Evolutionary conservation across 1,140 invertebrate species (phyloP), one percentile per base, ranked within the genome.

Genomic region (Akabosia matsudoensis): DNA sequence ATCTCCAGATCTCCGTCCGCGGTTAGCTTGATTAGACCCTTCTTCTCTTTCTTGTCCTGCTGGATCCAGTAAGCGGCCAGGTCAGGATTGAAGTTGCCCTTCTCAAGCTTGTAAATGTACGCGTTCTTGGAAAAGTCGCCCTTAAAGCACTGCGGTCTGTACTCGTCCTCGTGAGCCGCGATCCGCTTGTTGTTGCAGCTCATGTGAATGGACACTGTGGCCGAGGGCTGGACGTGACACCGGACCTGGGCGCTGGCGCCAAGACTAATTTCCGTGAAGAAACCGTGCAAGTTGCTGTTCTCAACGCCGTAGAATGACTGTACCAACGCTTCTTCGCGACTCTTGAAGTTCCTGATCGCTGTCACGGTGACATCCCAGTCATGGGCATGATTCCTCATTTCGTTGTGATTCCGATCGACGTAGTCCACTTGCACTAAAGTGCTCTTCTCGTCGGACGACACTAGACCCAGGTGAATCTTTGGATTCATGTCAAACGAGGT

Each of bases 171-270:
- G 31, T 78, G 76, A 16, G 67, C 74, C 2, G 61, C 56, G 24
- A 79, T 18, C n/a, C 24, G 52, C 51, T 73, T 75, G 4, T 33
- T n/a, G 1, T 16, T 1, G 52, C 78, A 79, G 1, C 75, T 75
- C 33, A 79, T 56, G 1, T 74, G 52, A 1, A 70, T 73, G 18
- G 18, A 14, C 0, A 79, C 45, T 3, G 51, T n/a, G 0, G 0
- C 37, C 0, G 33, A 3, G 0, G 78, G 75, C 34, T 79, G 78
- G 22, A 76, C 75, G 64, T 79, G 78, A 70, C 78, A 79, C 0
- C 78, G 34, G 0, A 79, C 30, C 28, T 71, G 26, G 1, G 74
- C 71, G 1, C 28, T 14, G n/a, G 37, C 73, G 0, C 22, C 34
- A 3, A 77, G 18, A 13, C 64, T 37, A 14, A 76, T 26, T 33